A percentile compares a stretch with the other conserved stretches of the same genome.
These are phyloP conservation scores for Moxostoma hubbsi DNA, from an alignment of 2,797 vertebrate genomes.

Conservation along the genomic window DNA sequence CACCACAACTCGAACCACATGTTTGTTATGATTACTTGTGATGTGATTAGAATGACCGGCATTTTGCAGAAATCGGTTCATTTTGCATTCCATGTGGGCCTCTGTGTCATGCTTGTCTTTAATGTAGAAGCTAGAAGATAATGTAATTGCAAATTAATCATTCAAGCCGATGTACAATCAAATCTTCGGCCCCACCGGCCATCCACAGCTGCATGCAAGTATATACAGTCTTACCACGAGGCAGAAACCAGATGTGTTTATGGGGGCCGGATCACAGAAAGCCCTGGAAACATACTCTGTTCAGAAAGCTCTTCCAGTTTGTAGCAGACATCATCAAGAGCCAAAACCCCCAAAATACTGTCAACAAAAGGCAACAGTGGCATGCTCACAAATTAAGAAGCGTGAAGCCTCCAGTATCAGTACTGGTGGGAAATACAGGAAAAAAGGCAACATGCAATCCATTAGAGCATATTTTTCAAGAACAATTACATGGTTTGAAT, in stretches of 20 bases:
- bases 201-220: background rate
- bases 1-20: too few relatives aligned
- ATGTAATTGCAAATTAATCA: background rate
- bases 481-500: too few relatives aligned
- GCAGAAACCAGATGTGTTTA: conserved; percentile 12
- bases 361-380: background rate
- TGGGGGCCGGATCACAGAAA: background rate
- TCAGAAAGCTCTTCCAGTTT: background rate
- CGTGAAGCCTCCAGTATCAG: too few relatives aligned
- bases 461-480: too few relatives aligned
- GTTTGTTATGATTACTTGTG: too few relatives aligned
- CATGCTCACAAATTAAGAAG: background rate
- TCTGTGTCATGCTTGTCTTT: background rate
- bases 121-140: background rate
- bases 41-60: too few relatives aligned
- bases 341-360: background rate
- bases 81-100: too few relatives aligned
- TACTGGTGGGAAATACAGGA: too few relatives aligned
- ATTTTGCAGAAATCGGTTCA: too few relatives aligned
- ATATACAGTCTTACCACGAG: background rate
- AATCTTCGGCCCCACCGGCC: background rate
- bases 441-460: too few relatives aligned
- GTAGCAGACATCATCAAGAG: background rate
- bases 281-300: background rate
- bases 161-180: background rate